phyloP scores from a whole-genome alignment of 2,113 vertebrate species.

The Girardinichthys multiradiatus region DNA sequence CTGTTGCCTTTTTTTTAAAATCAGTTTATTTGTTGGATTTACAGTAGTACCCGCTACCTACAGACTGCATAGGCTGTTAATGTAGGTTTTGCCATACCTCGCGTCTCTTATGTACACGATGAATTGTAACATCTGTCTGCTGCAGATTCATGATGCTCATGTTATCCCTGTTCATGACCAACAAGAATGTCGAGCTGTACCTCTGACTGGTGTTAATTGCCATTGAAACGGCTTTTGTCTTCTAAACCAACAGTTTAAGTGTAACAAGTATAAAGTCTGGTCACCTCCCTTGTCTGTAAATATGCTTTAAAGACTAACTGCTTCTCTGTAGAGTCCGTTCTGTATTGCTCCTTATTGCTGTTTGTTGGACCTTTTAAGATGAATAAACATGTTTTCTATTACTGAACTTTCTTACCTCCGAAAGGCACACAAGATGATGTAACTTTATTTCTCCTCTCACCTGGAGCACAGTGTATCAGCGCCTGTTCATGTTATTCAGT shows the following conservation, averaged over 20 bases:
- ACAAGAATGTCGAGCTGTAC: conserved; percentile 43
- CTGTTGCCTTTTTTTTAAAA: conserved; percentile 57
- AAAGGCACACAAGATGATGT: neutral
- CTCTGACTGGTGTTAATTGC: conserved; percentile 22
- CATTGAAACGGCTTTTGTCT: conserved; percentile 31
- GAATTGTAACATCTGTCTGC: conserved; percentile 25
- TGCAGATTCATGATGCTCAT: conserved; percentile 35
- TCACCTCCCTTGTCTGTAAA: too few relatives aligned
- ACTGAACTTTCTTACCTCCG: neutral
- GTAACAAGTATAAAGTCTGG: neutral
- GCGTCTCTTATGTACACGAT: conserved; percentile 12
- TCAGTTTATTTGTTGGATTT: conserved; percentile 23
- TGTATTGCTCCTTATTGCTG: conserved; percentile 41
- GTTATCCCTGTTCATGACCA: conserved; percentile 32
- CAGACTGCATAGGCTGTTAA: conserved; percentile 17
- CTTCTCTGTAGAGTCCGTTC: conserved; percentile 23
- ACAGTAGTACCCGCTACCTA: conserved; percentile 7
- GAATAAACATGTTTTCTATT: conserved; percentile 67
- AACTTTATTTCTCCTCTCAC: conserved; percentile 11
- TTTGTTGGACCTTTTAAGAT: conserved; percentile 62
- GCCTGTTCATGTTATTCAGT: conserved; percentile 23
- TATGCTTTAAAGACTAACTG: conserved; percentile 14
- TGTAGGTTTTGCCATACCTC: conserved; percentile 9
- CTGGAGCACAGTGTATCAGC: conserved; percentile 22
- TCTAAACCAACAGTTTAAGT: conserved; percentile 23